A percentile compares a stretch with the other conserved stretches of the same genome.
These are phyloP conservation scores for Lutjanus campechanus DNA, from an alignment of 2,797 vertebrate genomes.

Conservation along the genomic window DNA sequence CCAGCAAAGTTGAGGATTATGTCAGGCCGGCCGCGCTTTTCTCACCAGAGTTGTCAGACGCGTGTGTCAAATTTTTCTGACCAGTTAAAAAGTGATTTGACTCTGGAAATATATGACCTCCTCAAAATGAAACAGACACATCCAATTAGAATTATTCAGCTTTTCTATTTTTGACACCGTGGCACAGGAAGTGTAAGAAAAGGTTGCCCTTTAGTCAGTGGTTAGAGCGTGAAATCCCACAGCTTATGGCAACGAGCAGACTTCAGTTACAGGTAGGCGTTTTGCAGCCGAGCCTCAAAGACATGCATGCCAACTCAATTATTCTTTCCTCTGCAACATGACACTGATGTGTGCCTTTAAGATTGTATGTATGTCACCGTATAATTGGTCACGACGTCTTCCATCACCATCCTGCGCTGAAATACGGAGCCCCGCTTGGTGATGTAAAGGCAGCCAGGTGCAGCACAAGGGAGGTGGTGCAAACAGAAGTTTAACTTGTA, in stretches of 20 bases:
- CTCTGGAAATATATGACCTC: conserved; percentile 39
- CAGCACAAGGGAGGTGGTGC: background rate
- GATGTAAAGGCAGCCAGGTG: conserved; percentile 26
- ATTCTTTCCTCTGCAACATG: conserved; percentile 60
- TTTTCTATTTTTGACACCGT: conserved; percentile 74
- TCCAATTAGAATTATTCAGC: conserved; percentile 76
- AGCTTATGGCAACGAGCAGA: conserved; percentile 64
- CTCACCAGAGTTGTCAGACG: conserved; percentile 38
- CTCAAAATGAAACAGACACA: conserved; percentile 56
- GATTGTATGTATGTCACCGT: conserved; percentile 50
- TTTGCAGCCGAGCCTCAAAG: conserved; percentile 47
- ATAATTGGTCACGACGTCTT: conserved; percentile 50
- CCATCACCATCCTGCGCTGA: conserved; percentile 9
- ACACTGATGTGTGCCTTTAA: conserved; percentile 64
- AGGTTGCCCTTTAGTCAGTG: conserved; percentile 77
- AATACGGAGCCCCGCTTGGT: background rate
- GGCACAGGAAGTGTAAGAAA: conserved; percentile 72
- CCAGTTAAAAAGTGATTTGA: conserved; percentile 58
- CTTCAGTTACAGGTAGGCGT: conserved; percentile 78
- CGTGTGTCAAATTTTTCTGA: conserved; percentile 64
- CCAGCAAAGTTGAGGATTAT: background rate
- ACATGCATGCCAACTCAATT: conserved; percentile 66
- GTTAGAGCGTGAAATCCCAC: conserved; percentile 79
- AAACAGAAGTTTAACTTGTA: background rate
- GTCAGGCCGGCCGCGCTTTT: background rate